Percentiles rank a stretch among this genome's conserved stretches.
These are phyloP conservation scores for Pseudonaja textilis DNA, from an alignment of 2,113 vertebrate species.

Conservation along the genomic window DNA sequence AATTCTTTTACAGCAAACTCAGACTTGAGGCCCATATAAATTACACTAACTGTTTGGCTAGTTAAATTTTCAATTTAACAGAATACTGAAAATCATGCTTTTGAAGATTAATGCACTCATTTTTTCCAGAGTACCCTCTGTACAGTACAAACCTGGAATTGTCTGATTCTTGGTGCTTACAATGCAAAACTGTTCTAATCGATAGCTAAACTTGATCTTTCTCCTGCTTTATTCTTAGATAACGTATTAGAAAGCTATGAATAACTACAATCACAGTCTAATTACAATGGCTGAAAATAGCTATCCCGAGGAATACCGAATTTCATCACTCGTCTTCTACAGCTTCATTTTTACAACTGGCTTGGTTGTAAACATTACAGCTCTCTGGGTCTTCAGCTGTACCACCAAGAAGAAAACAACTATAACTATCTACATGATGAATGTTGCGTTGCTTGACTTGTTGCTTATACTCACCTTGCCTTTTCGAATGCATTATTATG, in stretches of 20 bases:
- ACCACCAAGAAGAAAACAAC: slow-evolving; percentile 94
- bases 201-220: not conserved
- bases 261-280: slow-evolving; percentile 35
- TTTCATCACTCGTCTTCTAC: slow-evolving; percentile 84
- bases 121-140: not conserved
- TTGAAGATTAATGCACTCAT: not conserved
- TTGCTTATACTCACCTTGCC: slow-evolving; percentile 84
- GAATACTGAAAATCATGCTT: not conserved
- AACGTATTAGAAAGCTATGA: slow-evolving; percentile 14
- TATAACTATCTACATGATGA: slow-evolving; percentile 94
- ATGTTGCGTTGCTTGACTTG: slow-evolving; percentile 89
- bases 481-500: slow-evolving; percentile 86
- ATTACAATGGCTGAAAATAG: slow-evolving; percentile 38
- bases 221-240: not conserved
- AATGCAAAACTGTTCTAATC: not conserved
- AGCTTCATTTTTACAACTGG: slow-evolving; percentile 82
- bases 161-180: not conserved
- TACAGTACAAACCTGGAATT: not conserved
- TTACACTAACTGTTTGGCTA: not conserved
- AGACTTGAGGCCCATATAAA: not conserved
- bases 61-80: not conserved
- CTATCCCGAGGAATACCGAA: slow-evolving; percentile 78
- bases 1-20: not conserved
- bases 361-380: slow-evolving; percentile 84
- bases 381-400: slow-evolving; percentile 94